Conservation (phyloP, 30 jellyfish, hydroid and myxozoan genomes). For the Cassiopea andromeda region DNA sequence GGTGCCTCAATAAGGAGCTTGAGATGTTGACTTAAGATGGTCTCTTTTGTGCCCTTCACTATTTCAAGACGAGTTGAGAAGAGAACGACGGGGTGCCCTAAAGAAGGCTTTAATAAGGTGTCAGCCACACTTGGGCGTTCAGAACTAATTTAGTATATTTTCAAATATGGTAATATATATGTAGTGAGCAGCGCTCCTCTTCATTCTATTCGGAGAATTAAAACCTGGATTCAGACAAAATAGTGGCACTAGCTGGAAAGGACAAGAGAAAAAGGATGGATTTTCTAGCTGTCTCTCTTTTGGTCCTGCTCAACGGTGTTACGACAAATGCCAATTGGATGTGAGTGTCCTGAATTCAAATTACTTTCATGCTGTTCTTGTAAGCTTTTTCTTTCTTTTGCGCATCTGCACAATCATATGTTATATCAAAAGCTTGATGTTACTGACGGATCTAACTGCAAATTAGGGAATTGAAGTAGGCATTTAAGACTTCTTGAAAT, state of each 20-base stretch:
- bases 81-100: constrained; percentile 55
- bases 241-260: not conserved
- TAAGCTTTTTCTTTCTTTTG: no score
- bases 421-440: no score
- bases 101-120: constrained; percentile 65
- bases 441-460: no score
- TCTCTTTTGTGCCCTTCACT: constrained; percentile 53
- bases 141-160: constrained; percentile 31
- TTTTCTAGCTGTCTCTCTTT: constrained; percentile 9
- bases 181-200: constrained; percentile 44
- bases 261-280: constrained; percentile 26
- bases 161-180: constrained; percentile 38
- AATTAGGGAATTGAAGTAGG: no score
- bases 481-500: no score
- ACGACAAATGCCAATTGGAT: constrained; percentile 21
- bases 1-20: constrained; percentile 63
- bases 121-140: constrained; percentile 54
- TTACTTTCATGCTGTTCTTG: not conserved
- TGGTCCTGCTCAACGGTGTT: not conserved
- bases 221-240: not conserved
- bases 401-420: no score
- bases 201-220: not conserved
- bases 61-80: constrained; percentile 47
- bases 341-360: not conserved
- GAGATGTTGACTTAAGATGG: constrained; percentile 65